Evolutionary conservation across 2,113 vertebrate species (phyloP), one percentile per base, ranked within the genome.

Genomic region (Siniperca chuatsi): DNA sequence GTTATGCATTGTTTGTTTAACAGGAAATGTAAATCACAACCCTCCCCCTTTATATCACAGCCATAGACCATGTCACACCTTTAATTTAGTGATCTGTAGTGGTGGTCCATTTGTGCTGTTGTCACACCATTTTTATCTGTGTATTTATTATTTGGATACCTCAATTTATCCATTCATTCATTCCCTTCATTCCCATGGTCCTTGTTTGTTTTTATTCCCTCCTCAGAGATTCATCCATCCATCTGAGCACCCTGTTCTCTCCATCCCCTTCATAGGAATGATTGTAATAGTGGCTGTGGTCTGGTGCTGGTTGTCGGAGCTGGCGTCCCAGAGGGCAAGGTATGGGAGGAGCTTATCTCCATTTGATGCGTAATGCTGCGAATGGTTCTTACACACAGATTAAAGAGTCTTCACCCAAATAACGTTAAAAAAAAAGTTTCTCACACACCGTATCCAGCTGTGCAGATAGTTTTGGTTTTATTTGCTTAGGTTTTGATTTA

Each of bases 291-390:
- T 96, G 94, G 97, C 96, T 94, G 95, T 97, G 94, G 95, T 97
- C 95, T 98, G 97, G 97, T 97, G 97, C 96, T 97, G 97, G 96
- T 97, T 96, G 96, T 97, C 97, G 80, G 97, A 98, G 97, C 96
- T 96, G 87, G 96, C 96, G 84, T 96, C 96, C 93, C 96, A 96
- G 96, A 92, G 90, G 92, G 88, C 86, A 94, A 97, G 97, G 97
- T 98, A 97, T 88, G 94, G 90, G 89, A 91, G 91, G 92, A 88
- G 87, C 86, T 85, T 81, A 86, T 85, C 86, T 91, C 89, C 88
- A 64, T 86, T 70, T 92, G 72, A 82, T 82, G 72, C 25, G n/a
- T 79, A 61, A 67, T 84, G 46, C 58, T 66, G 48, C 23, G 8
- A 64, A 50, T 15, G 15, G 50, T 73, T 82, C 70, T 86, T 35